Conservation (phyloP, 2,797 vertebrate species). For the Sparus aurata region DNA sequence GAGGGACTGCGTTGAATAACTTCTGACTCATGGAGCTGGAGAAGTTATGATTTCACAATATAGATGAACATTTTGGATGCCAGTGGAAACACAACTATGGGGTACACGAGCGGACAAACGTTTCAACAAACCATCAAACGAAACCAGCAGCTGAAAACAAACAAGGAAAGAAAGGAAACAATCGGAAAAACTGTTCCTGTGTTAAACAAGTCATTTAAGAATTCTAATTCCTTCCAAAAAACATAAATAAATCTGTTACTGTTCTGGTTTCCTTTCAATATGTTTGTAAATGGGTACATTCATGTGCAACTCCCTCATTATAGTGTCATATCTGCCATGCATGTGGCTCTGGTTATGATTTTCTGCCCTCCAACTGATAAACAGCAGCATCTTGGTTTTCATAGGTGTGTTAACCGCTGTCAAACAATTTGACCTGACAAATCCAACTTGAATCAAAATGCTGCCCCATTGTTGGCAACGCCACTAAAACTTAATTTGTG, state of each 20-base stretch:
- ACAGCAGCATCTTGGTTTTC: neutral
- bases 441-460: neutral
- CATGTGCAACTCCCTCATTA: neutral
- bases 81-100: neutral
- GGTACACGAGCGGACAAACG: neutral
- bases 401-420: conserved; percentile 5
- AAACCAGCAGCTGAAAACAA: neutral
- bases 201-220: neutral
- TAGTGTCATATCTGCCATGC: neutral
- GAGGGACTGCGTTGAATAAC: conserved; percentile 11
- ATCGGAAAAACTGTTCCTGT: neutral
- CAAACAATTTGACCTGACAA: neutral
- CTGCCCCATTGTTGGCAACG: neutral
- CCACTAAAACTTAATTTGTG: neutral
- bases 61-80: neutral
- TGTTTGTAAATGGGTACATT: neutral
- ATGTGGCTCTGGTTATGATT: neutral
- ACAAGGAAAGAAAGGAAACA: no score
- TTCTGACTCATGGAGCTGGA: conserved; percentile 25
- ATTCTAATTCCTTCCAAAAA: neutral
- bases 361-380: neutral
- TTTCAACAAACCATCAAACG: neutral
- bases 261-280: neutral
- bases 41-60: neutral
- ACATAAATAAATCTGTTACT: neutral